A percentile compares a stretch with the other conserved stretches of the same genome.
Conservation (phyloP, 2,888 invertebrate species). For the Phragmatobia fuliginosa region DNA sequence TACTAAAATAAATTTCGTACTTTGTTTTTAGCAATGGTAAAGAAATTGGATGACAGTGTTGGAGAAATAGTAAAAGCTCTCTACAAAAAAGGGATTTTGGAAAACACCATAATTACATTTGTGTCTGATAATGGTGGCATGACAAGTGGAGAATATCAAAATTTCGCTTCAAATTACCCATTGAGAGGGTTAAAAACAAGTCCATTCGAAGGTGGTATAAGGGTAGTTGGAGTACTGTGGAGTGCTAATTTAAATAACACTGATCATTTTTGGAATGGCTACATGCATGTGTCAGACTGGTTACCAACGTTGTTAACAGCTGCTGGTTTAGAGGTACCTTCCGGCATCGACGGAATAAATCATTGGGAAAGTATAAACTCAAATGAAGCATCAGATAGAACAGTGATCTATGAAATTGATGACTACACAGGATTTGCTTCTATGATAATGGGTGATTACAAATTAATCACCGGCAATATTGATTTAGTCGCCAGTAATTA, state of each 20-base stretch:
- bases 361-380: conserved; percentile 71
- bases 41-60: conserved; percentile 94
- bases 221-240: conserved; percentile 91
- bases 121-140: conserved; percentile 96
- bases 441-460: conserved; percentile 67
- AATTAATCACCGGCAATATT: conserved; percentile 68
- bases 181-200: conserved; percentile 91
- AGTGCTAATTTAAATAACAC: conserved; percentile 67
- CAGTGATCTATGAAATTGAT: conserved; percentile 71
- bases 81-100: conserved; percentile 88
- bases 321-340: conserved; percentile 61
- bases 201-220: conserved; percentile 94
- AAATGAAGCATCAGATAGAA: conserved; percentile 63
- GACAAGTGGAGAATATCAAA: conserved; percentile 89
- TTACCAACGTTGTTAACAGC: conserved; percentile 89
- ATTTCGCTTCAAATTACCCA: conserved; percentile 93
- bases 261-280: conserved; percentile 80
- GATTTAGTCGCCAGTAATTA: conserved; percentile 54
- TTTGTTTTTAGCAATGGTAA: conserved; percentile 90
- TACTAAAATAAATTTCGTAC: neutral
- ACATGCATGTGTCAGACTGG: conserved; percentile 94
- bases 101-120: conserved; percentile 94
- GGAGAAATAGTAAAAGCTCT: conserved; percentile 91
- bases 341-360: conserved; percentile 71
- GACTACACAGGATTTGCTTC: conserved; percentile 68